These are phyloP conservation scores for Montifringilla adamsi DNA, from an alignment of 2,113 vertebrate species.

Conservation along the genomic window DNA sequence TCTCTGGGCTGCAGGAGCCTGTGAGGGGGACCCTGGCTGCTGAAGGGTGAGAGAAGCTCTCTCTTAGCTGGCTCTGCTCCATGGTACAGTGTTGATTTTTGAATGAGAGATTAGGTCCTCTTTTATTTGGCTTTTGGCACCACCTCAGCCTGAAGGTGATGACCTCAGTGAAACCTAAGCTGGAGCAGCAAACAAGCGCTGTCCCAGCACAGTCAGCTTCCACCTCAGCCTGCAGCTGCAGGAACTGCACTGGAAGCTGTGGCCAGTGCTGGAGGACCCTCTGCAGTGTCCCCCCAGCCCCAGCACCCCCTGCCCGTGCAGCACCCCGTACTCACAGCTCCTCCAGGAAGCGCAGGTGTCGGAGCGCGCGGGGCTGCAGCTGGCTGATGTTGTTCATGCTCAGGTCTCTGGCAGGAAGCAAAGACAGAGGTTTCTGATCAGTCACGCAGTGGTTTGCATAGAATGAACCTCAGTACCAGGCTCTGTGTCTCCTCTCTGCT, in stretches of 20 bases:
- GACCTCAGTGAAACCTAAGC: not conserved
- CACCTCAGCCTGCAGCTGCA: not conserved
- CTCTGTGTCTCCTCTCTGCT: not conserved
- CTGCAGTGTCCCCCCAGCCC: not conserved
- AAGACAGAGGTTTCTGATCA: not conserved
- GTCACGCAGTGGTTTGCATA: not conserved
- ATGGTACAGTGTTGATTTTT: not conserved
- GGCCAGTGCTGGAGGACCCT: not conserved
- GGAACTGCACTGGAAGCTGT: not conserved
- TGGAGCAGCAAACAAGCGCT: not conserved
- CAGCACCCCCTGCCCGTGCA: fast-evolving
- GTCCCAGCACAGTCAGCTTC: not conserved
- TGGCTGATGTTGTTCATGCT: constrained; percentile 96
- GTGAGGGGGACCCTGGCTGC: not conserved
- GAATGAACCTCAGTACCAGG: not conserved
- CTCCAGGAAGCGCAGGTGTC: constrained; percentile 86
- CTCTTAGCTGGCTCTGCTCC: not conserved
- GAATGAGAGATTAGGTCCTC: not conserved
- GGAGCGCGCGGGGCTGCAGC: constrained; percentile 82
- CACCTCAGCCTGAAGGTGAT: not conserved
- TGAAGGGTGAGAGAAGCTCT: not conserved
- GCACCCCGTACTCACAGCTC: constrained; percentile 86
- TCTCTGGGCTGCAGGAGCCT: not conserved
- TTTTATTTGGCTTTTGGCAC: not conserved
- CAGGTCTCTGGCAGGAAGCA: constrained; percentile 80